Base-by-base conservation (phyloP, 2,888 invertebrate species). In the Amiota communis region DNA sequence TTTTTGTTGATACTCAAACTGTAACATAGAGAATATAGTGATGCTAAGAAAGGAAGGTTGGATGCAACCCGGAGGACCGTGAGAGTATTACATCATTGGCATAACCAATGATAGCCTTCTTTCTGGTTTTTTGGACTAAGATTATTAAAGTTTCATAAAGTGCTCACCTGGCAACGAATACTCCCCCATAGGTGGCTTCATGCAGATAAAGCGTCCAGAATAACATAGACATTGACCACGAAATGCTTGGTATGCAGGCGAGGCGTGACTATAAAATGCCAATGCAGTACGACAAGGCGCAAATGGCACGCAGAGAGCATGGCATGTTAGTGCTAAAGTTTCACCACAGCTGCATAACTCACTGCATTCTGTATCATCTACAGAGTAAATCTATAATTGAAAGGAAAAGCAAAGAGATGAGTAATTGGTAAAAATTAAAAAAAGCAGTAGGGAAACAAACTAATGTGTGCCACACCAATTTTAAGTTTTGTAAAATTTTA, bases 171-270 rank as follows among this genome's bases (percentile, higher is more conserved):
- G 90, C 76, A 90, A 80, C 74, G 85, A 82, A 81, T 90, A 90
- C 87, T 92, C 91, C 91, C 93, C 93, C 76, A 93, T 93, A 77
- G 93, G 92, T 72, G 97, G 97, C 86, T 96, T 93, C 95, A 96
- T 96, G 91, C 97, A 97, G 90, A 97, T 96, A 90, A 97, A 97
- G 78, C 95, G 94, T 51, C 97, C 96, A 23, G 96, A 96, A 91
- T 97, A 97, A 90, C 97, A 97, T 83, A 96, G 93, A 90, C 97
- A 97, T 75, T 96, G 93, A 57, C 97, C 96, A 57, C 96, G 92
- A 89, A 94, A 96, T 10, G 97, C 97, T 90, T 96, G 96, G 91
- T 96, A 97, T 72, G 96, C 95, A 9, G 97, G 96, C 2, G 96
- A 95, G 56, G 95, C 95, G 90, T 97, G 97, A 86, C 95, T 95